Percentiles rank a stretch among this genome's conserved stretches.
Conservation (phyloP, 2,113 vertebrate species). For the Erythrocercus mccallii region DNA sequence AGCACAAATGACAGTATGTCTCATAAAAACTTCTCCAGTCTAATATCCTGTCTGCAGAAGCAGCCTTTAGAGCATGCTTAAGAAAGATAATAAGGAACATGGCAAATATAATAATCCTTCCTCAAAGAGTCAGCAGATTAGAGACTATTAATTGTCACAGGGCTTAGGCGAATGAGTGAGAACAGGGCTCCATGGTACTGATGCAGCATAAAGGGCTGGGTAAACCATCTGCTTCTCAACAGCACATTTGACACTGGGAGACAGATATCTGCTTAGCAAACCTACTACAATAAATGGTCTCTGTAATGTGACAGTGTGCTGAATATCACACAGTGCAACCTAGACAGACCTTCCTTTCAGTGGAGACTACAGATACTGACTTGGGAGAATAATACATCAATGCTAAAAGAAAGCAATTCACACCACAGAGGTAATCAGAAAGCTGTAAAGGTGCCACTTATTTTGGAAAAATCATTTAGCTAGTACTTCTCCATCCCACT, state of each 20-base stretch:
- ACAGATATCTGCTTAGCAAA: neutral
- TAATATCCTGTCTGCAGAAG: neutral
- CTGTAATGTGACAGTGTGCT: neutral
- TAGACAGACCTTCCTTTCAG: neutral
- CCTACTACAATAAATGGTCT: neutral
- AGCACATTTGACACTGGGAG: neutral
- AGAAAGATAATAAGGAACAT: neutral
- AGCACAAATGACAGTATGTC: neutral
- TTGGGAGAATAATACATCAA: neutral
- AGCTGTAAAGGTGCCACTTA: neutral
- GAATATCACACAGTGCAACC: neutral
- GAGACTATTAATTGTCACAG: constrained; percentile 10
- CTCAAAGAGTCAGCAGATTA: neutral
- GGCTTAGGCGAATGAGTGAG: neutral
- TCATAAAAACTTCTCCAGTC: neutral
- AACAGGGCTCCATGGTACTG: neutral
- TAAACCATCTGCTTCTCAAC: accelerated
- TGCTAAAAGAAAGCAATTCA: neutral
- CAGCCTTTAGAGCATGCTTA: neutral
- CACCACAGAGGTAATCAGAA: neutral
- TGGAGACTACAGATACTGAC: neutral
- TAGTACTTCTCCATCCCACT: neutral
- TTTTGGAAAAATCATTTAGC: neutral
- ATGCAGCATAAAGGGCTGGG: neutral
- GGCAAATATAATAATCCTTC: constrained; percentile 13